Base-by-base conservation (phyloP, 2,888 invertebrate genomes). In the Gnatocerus cornutus region DNA sequence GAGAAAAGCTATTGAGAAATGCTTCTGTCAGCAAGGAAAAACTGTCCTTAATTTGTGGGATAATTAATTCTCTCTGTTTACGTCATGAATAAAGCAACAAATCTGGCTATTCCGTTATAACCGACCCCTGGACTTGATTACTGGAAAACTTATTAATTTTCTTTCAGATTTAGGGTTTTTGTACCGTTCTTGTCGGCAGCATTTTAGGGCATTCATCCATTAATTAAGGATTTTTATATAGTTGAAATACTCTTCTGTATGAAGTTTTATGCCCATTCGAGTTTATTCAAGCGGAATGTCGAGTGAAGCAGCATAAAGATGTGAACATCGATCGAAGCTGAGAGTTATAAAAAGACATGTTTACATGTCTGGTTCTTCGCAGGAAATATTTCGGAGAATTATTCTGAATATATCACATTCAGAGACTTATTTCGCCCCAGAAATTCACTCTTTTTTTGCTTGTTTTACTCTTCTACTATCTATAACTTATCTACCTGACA, bases 381-480 rank as follows among this genome's bases (percentile, higher is more conserved):
- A 59, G 72, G 67, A 73, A 68, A 68, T 70, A 71, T 69, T 73
- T 71, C 73, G 56, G 39, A 46, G 71, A 75, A 75, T 75, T 74
- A 74, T 74, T 75, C 72, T 48, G 73, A 71, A 75, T 74, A 74
- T 72, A 75, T 74, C 75, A 73, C 73, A 69, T 67, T 62, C 67
- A 45, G 55, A 27, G 62, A 48, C 59, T 61, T 66, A 66, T 69
- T 69, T 29, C 65, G 13, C 43, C 39, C 53, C 9, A 58, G 46
- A 52, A 33, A 64, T 68, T 46, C 48, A 53, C 30, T 48, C 37
- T 14, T 66, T 66, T 64, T 46, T 7, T 64, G 33, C 46, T 50
- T 27, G 41, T 16, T 37, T 65, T 39, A 21, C 37, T 16, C 27
- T 55, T 65, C 29, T 33, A 29, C 12, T 58, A 66, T 70, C 70